Conservation (phyloP, 2,888 invertebrate species). For the Nipponacmea schrenckii region DNA sequence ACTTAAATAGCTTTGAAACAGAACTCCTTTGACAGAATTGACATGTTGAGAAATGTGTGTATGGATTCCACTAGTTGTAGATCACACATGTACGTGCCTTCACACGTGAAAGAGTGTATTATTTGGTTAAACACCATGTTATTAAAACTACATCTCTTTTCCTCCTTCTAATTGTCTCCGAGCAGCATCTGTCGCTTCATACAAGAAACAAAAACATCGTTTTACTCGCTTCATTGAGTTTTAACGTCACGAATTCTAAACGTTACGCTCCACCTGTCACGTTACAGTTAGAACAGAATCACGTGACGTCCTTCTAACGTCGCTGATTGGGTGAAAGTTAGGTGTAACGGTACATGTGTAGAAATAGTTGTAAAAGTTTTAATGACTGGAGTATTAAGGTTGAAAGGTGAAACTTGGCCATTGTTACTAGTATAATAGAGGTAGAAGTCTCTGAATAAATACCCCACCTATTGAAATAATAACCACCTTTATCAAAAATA, state of each 20-base stretch:
- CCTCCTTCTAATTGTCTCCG: too few species aligned
- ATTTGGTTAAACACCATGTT: not conserved
- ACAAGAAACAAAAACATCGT: too few species aligned
- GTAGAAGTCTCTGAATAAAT: too few species aligned
- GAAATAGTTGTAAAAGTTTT: too few species aligned
- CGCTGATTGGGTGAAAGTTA: not conserved
- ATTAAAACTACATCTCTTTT: not conserved
- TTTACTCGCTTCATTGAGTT: too few species aligned
- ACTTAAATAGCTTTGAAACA: too few species aligned
- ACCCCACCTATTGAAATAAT: too few species aligned
- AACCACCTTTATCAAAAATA: too few species aligned
- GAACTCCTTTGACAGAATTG: not conserved
- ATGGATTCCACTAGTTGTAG: not conserved
- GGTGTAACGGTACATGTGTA: not conserved
- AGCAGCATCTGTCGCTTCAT: too few species aligned
- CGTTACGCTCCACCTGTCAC: not conserved
- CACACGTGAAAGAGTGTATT: not conserved
- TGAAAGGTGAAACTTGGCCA: too few species aligned
- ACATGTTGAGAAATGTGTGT: not conserved
- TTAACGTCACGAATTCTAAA: not conserved
- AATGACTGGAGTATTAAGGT: too few species aligned
- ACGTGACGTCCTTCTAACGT: not conserved
- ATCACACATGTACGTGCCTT: slow-evolving; percentile 5
- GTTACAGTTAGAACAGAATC: not conserved
- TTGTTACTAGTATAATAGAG: too few species aligned